A percentile compares a stretch with the other conserved stretches of the same genome.
Conservation (phyloP, 2,888 invertebrate species). For the Catocala nupta region DNA sequence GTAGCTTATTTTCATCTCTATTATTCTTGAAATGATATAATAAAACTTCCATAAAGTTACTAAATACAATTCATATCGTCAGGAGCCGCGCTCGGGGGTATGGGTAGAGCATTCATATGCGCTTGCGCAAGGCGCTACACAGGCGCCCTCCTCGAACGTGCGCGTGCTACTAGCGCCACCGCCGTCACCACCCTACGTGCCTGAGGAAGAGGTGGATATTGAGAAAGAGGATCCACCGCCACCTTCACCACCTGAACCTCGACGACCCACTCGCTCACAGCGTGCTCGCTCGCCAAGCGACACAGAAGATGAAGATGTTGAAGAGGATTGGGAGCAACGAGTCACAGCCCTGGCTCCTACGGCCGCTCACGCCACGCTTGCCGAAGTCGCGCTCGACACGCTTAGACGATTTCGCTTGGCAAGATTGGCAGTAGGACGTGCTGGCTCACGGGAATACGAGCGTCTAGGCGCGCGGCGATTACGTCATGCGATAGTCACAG, state of each 20-base stretch:
- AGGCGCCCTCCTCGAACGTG: slow-evolving; percentile 50
- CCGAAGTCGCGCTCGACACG: slow-evolving; percentile 52
- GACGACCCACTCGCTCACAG: no score
- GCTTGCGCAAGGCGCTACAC: slow-evolving; percentile 54
- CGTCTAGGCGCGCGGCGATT: slow-evolving; percentile 30
- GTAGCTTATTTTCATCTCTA: no score
- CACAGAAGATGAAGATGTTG: slow-evolving; percentile 24
- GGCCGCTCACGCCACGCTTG: slow-evolving; percentile 60
- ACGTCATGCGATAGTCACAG: slow-evolving; percentile 57
- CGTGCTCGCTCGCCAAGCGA: slow-evolving; percentile 15
- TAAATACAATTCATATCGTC: not conserved
- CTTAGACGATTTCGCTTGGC: slow-evolving; percentile 60
- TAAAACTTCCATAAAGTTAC: no score
- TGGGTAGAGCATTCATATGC: slow-evolving; percentile 81
- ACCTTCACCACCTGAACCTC: slow-evolving; percentile 25
- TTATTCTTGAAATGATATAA: no score
- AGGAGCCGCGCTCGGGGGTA: slow-evolving; percentile 64
- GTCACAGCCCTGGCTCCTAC: slow-evolving; percentile 61
- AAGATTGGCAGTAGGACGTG: slow-evolving; percentile 55
- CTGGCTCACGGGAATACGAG: slow-evolving; percentile 28
- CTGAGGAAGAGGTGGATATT: slow-evolving; percentile 25
- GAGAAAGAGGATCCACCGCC: slow-evolving; percentile 37
- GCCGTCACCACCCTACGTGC: slow-evolving; percentile 23
- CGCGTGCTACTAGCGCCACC: slow-evolving; percentile 60
- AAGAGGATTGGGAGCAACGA: slow-evolving; percentile 63